These are phyloP conservation scores for Limnephilus auricula DNA, from an alignment of 2,888 invertebrate genomes.

Conservation along the genomic window DNA sequence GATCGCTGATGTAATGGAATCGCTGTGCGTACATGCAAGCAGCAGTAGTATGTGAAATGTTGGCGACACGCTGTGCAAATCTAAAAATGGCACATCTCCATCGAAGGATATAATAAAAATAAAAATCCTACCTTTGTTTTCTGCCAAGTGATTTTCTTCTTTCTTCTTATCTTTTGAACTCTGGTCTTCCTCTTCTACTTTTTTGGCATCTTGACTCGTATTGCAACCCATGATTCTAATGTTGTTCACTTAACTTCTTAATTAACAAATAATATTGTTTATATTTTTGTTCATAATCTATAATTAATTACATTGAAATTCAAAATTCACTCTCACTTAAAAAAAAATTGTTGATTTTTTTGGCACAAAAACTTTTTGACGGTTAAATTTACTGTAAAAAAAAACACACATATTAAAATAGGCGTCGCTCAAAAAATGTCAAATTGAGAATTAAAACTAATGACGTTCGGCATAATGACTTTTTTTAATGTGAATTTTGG, in stretches of 20 bases:
- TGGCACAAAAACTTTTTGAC: background rate
- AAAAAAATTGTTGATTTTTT: background rate
- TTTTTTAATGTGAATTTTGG: too few species aligned
- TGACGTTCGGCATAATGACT: too few species aligned
- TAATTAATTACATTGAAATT: background rate
- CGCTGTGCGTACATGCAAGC: too few species aligned
- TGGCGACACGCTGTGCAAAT: too few species aligned
- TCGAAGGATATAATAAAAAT: background rate
- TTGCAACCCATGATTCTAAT: constrained; percentile 44
- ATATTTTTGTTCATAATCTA: background rate
- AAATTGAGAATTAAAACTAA: too few species aligned
- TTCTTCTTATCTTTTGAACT: constrained; percentile 19
- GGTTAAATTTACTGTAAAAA: background rate
- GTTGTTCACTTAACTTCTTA: background rate
- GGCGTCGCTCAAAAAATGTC: too few species aligned
- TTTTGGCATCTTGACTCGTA: constrained; percentile 52
- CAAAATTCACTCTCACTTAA: background rate
- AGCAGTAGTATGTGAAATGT: too few species aligned
- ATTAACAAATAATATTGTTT: background rate
- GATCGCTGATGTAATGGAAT: too few species aligned
- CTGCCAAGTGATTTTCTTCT: constrained; percentile 39
- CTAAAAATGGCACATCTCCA: too few species aligned
- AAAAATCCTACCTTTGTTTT: constrained; percentile 34
- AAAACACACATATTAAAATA: too few species aligned
- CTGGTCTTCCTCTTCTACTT: constrained; percentile 34